These are phyloP conservation scores for Chloroceryle aenea DNA, from an alignment of 2,113 vertebrate species.

Conservation along the genomic window DNA sequence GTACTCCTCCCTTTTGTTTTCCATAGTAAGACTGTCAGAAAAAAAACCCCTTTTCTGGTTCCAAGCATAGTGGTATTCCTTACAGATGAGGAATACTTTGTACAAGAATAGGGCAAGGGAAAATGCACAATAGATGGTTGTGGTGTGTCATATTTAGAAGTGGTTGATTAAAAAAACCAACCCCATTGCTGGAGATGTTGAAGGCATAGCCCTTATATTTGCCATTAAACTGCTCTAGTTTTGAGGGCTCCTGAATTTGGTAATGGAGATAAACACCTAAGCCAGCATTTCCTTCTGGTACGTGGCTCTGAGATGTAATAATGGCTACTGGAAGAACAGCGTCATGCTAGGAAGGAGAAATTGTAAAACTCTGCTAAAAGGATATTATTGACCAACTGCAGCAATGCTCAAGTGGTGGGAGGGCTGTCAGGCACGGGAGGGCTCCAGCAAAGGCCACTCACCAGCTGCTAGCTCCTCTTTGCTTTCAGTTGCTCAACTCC, in stretches of 20 bases:
- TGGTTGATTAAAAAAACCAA: background rate
- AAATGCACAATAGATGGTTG: background rate
- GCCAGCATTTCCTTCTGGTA: background rate
- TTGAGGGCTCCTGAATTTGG: background rate
- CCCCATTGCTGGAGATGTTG: background rate
- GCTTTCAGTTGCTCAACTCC: background rate
- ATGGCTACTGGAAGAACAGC: background rate
- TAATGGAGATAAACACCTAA: background rate
- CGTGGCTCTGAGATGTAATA: background rate
- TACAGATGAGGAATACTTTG: background rate
- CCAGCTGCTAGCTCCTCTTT: background rate
- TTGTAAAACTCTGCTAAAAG: background rate
- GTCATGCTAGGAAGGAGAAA: background rate
- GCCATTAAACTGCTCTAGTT: background rate
- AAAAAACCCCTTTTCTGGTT: background rate
- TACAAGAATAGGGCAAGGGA: background rate
- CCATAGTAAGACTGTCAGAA: background rate
- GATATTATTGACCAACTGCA: background rate
- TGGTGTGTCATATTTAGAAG: background rate
- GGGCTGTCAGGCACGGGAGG: background rate
- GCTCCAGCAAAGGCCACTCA: background rate
- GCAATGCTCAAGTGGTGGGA: background rate
- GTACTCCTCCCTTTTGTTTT: background rate
- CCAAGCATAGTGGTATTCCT: background rate
- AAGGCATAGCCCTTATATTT: background rate